phyloP scores from a whole-genome alignment of 2,797 vertebrate genomes.

The Takifugu rubripes region DNA sequence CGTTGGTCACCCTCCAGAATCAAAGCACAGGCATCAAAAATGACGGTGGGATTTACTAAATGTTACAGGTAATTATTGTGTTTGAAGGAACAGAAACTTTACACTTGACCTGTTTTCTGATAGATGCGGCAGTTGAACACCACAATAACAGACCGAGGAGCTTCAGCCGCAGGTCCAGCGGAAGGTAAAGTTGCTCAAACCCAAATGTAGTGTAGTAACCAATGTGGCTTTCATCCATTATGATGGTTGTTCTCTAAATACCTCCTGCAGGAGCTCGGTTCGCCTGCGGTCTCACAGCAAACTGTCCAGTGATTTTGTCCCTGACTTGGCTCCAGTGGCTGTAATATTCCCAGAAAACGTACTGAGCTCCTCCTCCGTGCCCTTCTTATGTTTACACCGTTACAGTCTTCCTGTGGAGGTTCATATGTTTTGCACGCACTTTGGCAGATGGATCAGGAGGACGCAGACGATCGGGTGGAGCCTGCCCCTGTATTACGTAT shows the following conservation, averaged over 20 bases:
- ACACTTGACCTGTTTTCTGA: constrained; percentile 1
- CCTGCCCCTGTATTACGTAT: constrained; percentile 73
- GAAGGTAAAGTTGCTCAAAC: constrained; percentile 53
- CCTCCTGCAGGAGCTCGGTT: constrained; percentile 56
- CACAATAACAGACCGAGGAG: constrained; percentile 33
- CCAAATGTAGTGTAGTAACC: not conserved
- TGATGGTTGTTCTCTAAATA: constrained; percentile 17
- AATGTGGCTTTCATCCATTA: not conserved
- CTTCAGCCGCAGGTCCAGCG: constrained; percentile 55
- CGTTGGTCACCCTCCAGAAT: constrained; percentile 79
- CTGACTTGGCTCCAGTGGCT: constrained; percentile 44
- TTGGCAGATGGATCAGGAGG: constrained; percentile 40
- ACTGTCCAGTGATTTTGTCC: constrained; percentile 49
- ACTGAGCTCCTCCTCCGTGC: not conserved
- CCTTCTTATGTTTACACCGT: not conserved
- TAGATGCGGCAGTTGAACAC: constrained; percentile 45
- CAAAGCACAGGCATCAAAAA: constrained; percentile 50
- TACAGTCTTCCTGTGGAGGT: not conserved
- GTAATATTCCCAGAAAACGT: constrained; percentile 29
- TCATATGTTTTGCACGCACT: constrained; percentile 5
- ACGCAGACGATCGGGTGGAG: constrained; percentile 39
- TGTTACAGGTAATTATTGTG: not conserved
- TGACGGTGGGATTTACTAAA: constrained; percentile 43
- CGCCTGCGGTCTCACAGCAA: constrained; percentile 63
- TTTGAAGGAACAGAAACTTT: not conserved